phyloP scores from a whole-genome alignment of 2,113 vertebrate species.

The Chitala chitala region DNA sequence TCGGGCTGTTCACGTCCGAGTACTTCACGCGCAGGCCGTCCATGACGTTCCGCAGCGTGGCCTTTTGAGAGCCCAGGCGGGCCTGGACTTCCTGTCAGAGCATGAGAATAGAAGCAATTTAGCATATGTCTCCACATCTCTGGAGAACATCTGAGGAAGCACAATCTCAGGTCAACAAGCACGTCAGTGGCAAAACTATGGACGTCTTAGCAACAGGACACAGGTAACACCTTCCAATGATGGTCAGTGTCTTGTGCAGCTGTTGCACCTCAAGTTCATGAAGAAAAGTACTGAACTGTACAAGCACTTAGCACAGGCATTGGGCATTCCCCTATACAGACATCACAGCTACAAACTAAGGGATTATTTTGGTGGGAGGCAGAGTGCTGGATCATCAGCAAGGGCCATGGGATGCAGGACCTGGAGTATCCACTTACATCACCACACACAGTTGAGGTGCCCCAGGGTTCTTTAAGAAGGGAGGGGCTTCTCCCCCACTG shows the following conservation, averaged over 20 bases:
- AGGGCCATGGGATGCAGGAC: conserved; percentile 39
- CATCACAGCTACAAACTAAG: background rate
- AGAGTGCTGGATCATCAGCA: conserved; percentile 23
- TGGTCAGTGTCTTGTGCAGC: background rate
- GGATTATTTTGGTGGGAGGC: background rate
- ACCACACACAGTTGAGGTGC: conserved; percentile 56
- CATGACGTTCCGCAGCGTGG: conserved; percentile 65
- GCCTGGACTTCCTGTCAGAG: conserved; percentile 67
- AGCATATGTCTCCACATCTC: too few relatives aligned
- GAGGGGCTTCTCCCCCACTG: conserved; percentile 46
- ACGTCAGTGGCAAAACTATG: too few relatives aligned
- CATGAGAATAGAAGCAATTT: background rate
- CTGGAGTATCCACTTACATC: conserved; percentile 73
- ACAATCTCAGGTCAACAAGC: too few relatives aligned
- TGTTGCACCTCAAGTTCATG: background rate
- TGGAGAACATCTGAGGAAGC: background rate
- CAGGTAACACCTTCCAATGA: background rate
- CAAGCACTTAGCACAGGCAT: background rate
- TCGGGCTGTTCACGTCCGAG: conserved; percentile 62
- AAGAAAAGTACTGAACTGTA: background rate
- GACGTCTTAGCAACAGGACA: background rate
- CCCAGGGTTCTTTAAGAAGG: conserved; percentile 53
- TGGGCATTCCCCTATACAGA: too few relatives aligned
- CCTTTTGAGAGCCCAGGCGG: conserved; percentile 66
- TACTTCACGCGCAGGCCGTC: conserved; percentile 74